phyloP scores from a whole-genome alignment of 2,113 vertebrate genomes.

The Ornithorhynchus anatinus region DNA sequence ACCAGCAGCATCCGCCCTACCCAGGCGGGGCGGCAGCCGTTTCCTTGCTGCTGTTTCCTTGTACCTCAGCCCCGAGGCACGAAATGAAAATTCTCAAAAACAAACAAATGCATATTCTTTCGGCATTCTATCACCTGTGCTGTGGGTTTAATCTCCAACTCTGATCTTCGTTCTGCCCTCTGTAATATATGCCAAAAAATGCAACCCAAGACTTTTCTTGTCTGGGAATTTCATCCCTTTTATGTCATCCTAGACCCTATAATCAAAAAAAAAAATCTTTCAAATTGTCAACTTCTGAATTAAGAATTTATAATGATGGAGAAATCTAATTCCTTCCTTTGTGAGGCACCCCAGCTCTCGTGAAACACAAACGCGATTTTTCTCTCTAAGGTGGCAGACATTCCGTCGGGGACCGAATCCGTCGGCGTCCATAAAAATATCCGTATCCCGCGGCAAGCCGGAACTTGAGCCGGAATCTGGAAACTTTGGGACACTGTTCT shows the following conservation, averaged over 20 bases:
- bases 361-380: neutral
- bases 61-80: too few species aligned
- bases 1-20: too few species aligned
- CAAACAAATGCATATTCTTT: neutral
- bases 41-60: too few species aligned
- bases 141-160: neutral
- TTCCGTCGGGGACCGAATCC: too few species aligned
- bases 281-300: conserved; percentile 15
- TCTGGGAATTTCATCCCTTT: conserved; percentile 19
- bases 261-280: conserved; percentile 32
- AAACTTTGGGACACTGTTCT: too few species aligned
- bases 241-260: conserved; percentile 19
- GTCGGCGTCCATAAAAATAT: too few species aligned
- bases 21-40: too few species aligned
- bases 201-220: conserved; percentile 1
- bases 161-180: neutral
- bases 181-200: conserved; percentile 6
- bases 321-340: conserved; percentile 17
- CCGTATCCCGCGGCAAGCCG: too few species aligned
- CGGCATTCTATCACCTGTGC: neutral
- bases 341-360: neutral
- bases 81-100: neutral
- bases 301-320: neutral
- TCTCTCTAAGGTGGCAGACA: neutral
- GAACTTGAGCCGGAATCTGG: too few species aligned